Conservation (phyloP, 2,797 vertebrate genomes). For the Lerista edwardsae region DNA sequence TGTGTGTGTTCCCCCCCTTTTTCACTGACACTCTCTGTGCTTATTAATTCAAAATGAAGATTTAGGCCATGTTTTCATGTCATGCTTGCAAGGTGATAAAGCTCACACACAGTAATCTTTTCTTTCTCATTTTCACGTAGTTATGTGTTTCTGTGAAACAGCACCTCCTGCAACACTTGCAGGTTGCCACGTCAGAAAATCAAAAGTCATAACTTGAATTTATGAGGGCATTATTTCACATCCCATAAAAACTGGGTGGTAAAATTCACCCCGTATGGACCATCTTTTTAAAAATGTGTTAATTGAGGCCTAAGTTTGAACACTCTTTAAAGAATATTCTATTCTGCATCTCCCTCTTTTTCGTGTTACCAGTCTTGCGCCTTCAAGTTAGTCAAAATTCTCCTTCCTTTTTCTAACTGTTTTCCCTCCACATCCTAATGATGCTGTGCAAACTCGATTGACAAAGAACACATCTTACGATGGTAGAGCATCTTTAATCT, state of each 20-base stretch:
- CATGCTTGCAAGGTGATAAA: not conserved
- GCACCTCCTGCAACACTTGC: not conserved
- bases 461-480: conserved; percentile 88
- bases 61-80: not conserved
- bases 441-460: conserved; percentile 9
- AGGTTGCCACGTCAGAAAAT: not conserved
- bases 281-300: not conserved
- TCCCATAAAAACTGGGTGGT: not conserved
- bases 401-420: not conserved
- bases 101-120: not conserved
- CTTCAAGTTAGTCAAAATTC: not conserved
- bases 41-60: not conserved
- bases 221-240: not conserved
- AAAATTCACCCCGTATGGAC: not conserved
- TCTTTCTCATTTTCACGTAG: not conserved
- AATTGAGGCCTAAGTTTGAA: not conserved
- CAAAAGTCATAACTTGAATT: not conserved
- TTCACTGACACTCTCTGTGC: not conserved
- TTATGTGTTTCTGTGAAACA: not conserved
- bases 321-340: not conserved
- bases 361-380: not conserved
- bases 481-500: conserved; percentile 94
- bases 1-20: not conserved
- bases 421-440: conserved; percentile 11
- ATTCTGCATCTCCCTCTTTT: not conserved